phyloP scores from a whole-genome alignment of 1,140 invertebrate genomes.

The Mycetomoellerius zeteki region DNA sequence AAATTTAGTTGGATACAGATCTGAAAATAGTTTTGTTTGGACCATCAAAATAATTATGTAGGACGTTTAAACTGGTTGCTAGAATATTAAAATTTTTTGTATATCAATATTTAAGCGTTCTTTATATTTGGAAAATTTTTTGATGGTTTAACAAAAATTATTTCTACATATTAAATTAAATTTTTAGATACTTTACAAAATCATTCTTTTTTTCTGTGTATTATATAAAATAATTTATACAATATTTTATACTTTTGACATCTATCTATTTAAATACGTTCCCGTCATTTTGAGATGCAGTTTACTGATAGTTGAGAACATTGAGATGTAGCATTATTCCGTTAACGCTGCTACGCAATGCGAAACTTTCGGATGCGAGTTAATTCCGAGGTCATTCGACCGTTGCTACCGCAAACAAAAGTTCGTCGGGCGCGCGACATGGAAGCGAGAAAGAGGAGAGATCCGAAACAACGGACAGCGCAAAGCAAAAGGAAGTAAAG shows the following conservation, averaged over 20 bases:
- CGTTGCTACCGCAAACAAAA: slow-evolving; percentile 42
- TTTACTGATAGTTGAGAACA: not conserved
- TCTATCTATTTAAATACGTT: not conserved
- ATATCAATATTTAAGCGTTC: no score
- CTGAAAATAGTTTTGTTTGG: no score
- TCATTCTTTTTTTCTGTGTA: no score
- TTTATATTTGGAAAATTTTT: no score
- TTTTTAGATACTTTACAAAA: no score
- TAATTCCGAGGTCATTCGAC: slow-evolving; percentile 47
- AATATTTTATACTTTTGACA: not conserved
- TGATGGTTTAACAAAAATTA: no score
- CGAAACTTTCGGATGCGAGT: slow-evolving; percentile 27
- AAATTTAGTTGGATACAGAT: no score
- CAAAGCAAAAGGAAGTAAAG: slow-evolving; percentile 37
- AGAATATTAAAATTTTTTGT: no score
- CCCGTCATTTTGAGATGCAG: not conserved
- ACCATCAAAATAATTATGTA: no score
- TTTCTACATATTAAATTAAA: no score
- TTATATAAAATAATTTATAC: not conserved
- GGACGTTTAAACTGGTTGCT: no score
- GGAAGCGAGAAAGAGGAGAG: slow-evolving; percentile 1
- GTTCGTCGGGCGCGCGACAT: not conserved
- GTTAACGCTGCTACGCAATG: not conserved
- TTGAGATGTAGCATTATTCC: not conserved
- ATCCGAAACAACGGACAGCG: slow-evolving; percentile 42